Evolutionary conservation across 1,140 invertebrate genomes (phyloP).

Genomic region (Drosophila asahinai): DNA sequence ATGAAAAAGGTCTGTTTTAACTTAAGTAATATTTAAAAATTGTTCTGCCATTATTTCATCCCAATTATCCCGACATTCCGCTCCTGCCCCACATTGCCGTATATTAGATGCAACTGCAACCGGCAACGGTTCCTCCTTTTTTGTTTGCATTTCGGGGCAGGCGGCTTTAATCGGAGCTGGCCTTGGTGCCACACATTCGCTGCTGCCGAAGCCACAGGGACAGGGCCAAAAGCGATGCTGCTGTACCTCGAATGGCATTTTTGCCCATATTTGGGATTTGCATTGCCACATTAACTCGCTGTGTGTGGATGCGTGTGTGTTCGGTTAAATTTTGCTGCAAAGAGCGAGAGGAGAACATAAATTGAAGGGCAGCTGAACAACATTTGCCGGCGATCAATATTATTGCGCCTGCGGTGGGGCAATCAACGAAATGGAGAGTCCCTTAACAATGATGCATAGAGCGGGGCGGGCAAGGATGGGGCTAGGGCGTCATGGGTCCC

Average conservation of each 20-base stretch:
- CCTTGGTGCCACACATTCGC: conserved; percentile 24
- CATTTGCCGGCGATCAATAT: conserved; percentile 57
- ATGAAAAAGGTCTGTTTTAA: too few relatives aligned
- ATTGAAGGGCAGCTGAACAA: conserved; percentile 49
- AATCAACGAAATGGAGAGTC: conserved; percentile 59
- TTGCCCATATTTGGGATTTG: conserved; percentile 59
- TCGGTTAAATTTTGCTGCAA: conserved; percentile 36
- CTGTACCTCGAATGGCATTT: conserved; percentile 53
- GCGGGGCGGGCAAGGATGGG: neutral
- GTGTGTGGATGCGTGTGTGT: conserved; percentile 1
- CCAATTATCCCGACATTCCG: conserved; percentile 1
- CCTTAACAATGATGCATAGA: conserved; percentile 24
- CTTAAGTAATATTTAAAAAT: too few relatives aligned
- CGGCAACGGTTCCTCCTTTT: conserved; percentile 13
- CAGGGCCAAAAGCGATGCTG: conserved; percentile 5
- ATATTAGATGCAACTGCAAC: conserved; percentile 30
- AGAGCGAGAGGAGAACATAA: conserved; percentile 27
- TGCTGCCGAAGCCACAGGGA: conserved; percentile 1
- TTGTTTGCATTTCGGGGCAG: conserved; percentile 66
- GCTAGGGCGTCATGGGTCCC: conserved; percentile 30
- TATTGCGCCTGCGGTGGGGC: conserved; percentile 52
- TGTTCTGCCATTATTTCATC: too few relatives aligned
- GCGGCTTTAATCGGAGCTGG: conserved; percentile 60
- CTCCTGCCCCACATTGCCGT: conserved; percentile 6
- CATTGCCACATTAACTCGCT: conserved; percentile 30